Evolutionary conservation across 37 sponge, comb jelly and placozoan genomes (phyloP).

Genomic region (Petrosia ficiformis): DNA sequence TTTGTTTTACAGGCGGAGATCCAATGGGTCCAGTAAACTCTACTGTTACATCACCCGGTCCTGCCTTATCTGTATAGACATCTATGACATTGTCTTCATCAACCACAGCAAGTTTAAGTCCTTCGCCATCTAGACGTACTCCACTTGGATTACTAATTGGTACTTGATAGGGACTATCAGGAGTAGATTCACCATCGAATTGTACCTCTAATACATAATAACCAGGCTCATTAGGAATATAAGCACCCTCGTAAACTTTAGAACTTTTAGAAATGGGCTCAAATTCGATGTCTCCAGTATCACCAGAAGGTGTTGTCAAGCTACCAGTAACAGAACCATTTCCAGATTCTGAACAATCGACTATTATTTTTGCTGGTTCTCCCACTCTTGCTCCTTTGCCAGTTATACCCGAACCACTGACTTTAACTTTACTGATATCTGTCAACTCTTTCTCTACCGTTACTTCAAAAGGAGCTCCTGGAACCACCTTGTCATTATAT

Average conservation of each 20-base stretch:
- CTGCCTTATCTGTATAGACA: conserved; percentile 60
- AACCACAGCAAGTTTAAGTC: conserved; percentile 60
- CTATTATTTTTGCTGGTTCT: no score
- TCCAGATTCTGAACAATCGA: not conserved
- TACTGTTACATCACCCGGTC: conserved; percentile 54
- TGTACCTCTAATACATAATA: not conserved
- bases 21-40: conserved; percentile 12
- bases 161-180: conserved; percentile 19
- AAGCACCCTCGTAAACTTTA: conserved; percentile 11
- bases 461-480: no score
- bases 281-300: no score
- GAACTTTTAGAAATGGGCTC: conserved; percentile 19
- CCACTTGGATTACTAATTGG: conserved; percentile 28
- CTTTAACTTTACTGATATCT: no score
- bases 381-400: no score
- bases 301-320: no score
- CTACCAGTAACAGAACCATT: no score
- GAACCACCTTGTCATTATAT: no score
- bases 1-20: conserved; percentile 20
- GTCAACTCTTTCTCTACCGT: no score
- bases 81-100: conserved; percentile 45
- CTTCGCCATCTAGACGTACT: conserved; percentile 61
- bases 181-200: not conserved
- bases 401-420: no score
- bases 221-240: conserved; percentile 1